Evolutionary conservation across 2,888 invertebrate species (phyloP).

Genomic region (Opisthograptis luteolata): DNA sequence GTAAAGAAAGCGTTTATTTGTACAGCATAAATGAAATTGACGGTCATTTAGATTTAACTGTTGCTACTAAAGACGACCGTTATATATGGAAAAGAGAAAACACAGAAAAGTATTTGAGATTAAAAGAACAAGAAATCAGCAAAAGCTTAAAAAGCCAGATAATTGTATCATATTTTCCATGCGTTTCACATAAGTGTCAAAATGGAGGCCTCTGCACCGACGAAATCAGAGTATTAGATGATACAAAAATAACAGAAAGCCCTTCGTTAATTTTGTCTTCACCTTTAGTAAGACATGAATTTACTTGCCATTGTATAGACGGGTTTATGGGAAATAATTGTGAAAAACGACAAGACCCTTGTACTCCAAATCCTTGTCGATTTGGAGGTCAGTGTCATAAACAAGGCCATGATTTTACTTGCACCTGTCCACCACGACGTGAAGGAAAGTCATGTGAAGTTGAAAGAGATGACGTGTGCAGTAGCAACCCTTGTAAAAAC

Average conservation of each 20-base stretch:
- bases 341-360: slow-evolving; percentile 95
- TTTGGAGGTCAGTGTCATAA: slow-evolving; percentile 93
- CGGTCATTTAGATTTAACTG: slow-evolving; percentile 87
- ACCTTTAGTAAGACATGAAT: slow-evolving; percentile 90
- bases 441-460: slow-evolving; percentile 94
- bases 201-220: slow-evolving; percentile 92
- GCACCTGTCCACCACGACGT: slow-evolving; percentile 90
- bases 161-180: slow-evolving; percentile 91
- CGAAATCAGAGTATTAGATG: slow-evolving; percentile 87
- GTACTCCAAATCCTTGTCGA: slow-evolving; percentile 94
- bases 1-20: slow-evolving; percentile 86
- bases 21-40: slow-evolving; percentile 90
- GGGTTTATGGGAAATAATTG: slow-evolving; percentile 93
- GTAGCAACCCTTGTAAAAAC: slow-evolving; percentile 93
- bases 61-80: slow-evolving; percentile 86
- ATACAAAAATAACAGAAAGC: slow-evolving; percentile 91
- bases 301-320: slow-evolving; percentile 91
- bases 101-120: slow-evolving; percentile 86
- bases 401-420: slow-evolving; percentile 93
- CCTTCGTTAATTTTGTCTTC: slow-evolving; percentile 92
- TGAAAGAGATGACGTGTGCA: slow-evolving; percentile 93
- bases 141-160: slow-evolving; percentile 85
- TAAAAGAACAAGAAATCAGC: slow-evolving; percentile 86
- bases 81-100: slow-evolving; percentile 87
- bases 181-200: slow-evolving; percentile 88